Base-by-base conservation (phyloP, 2,888 invertebrate genomes). In the Limenitis camilla region DNA sequence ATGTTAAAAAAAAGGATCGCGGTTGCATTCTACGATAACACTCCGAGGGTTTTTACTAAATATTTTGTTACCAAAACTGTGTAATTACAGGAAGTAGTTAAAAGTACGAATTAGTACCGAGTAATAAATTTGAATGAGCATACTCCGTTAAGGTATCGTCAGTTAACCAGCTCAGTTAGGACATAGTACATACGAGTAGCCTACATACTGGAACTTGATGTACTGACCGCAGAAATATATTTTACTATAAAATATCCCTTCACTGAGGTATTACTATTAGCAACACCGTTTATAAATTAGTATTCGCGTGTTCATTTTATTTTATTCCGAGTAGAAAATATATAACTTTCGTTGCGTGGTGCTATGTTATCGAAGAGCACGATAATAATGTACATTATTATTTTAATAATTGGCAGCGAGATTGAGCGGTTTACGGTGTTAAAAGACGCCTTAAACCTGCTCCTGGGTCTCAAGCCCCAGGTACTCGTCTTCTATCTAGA, bases 161-260 rank as follows among this genome's bases (percentile, higher is more conserved):
- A 57, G 59, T 53, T 45, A 49, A 48, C 46, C 33, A 42, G 53
- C 62, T 59, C 49, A 50, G 63, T 78, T 73, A 73, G 76, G 78
- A 63, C 65, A 69, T 75, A 19, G 19, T 19, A 19, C 19, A 3
- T 19, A 19, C 19, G 19, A 19, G 19, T 19, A 78, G 68, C 77
- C 80, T 72, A 72, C 72, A 81, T 81, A 73, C 77, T 74, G 52
- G 57, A 56, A 56, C 49, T 50, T 6, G 27, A 40, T 19, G 67
- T 74, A 76, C 52, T 4, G 71, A 36, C 40, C 52, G 69, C 66
- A 72, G 61, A 60, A 53, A 40, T 19, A 54, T 29, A 46, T 38
- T 33, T n/a, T 9, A 28, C 5, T 44, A 8, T 5, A 33, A n/a
- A n/a, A 8, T 5, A 0, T n/a, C 5, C 6, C 5, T 9, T 35